Evolutionary conservation across 2,113 vertebrate genomes (phyloP).

Genomic region (Atractosteus spatula): DNA sequence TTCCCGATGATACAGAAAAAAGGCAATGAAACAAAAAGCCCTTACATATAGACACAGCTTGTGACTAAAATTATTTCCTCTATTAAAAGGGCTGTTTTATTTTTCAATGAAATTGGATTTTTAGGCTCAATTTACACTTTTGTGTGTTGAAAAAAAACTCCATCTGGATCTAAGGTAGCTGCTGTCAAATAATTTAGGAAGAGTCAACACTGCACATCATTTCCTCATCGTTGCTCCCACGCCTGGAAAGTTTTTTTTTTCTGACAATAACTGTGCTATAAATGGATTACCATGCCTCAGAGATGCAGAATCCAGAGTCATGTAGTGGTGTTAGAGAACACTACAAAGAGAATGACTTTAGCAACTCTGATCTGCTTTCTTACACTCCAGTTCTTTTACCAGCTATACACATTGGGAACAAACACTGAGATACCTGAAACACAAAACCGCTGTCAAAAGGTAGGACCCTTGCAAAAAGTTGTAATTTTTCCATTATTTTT

Average conservation of each 20-base stretch:
- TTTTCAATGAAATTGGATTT: no score
- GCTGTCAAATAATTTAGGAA: background rate
- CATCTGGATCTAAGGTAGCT: no score
- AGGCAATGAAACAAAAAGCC: no score
- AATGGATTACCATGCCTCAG: slow-evolving; percentile 10
- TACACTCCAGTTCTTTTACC: slow-evolving; percentile 38
- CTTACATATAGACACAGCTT: no score
- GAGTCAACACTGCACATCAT: slow-evolving; percentile 6
- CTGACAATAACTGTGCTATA: slow-evolving; percentile 23
- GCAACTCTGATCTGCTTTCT: slow-evolving; percentile 37
- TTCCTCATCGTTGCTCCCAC: slow-evolving; percentile 24
- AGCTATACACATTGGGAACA: background rate
- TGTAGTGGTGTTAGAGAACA: slow-evolving; percentile 12
- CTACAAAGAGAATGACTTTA: slow-evolving; percentile 46
- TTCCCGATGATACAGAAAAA: no score
- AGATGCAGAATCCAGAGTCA: slow-evolving; percentile 14
- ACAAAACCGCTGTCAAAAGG: slow-evolving; percentile 34
- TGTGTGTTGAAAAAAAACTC: no score
- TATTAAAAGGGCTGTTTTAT: no score
- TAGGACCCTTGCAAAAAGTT: slow-evolving; percentile 32
- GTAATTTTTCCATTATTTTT: no score
- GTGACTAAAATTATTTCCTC: no score
- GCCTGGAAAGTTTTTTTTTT: slow-evolving; percentile 19
- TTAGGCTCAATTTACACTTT: no score
- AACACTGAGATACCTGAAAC: slow-evolving; percentile 17